A percentile compares a stretch with the other conserved stretches of the same genome.
Conservation (phyloP, 2,113 vertebrate species). For the Ellobius talpinus region DNA sequence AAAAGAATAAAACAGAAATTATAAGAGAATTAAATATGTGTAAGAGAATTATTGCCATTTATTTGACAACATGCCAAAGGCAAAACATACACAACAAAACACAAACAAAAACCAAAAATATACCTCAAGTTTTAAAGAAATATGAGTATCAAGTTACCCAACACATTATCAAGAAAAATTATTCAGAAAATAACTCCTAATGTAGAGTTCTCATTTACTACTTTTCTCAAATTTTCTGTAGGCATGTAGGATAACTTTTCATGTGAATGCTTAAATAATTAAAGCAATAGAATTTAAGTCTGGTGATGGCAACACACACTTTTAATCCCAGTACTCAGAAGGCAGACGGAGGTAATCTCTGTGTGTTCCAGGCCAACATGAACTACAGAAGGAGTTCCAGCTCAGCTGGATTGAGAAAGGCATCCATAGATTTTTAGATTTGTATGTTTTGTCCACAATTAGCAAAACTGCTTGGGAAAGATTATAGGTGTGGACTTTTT, state of each 20-base stretch:
- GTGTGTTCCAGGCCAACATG: no score
- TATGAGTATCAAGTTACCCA: background rate
- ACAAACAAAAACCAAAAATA: background rate
- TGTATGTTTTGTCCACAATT: background rate
- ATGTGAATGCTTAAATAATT: background rate
- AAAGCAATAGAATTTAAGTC: no score
- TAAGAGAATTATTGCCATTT: background rate
- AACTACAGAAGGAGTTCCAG: no score
- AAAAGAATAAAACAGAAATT: background rate
- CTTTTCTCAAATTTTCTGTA: background rate
- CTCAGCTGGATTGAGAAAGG: background rate
- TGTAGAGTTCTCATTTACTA: no score
- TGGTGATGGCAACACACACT: background rate
- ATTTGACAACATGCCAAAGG: background rate
- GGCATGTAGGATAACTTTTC: background rate
- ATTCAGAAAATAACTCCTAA: background rate
- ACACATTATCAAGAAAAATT: background rate
- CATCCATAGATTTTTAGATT: background rate
- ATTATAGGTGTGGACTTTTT: background rate
- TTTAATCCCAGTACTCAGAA: no score
- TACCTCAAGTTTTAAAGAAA: background rate
- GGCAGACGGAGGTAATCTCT: no score
- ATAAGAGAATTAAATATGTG: background rate
- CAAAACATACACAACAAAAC: background rate
- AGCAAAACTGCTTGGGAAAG: background rate